A percentile compares a stretch with the other conserved stretches of the same genome.
Conservation (phyloP, 2,888 invertebrate species). For the Carcina quercana region DNA sequence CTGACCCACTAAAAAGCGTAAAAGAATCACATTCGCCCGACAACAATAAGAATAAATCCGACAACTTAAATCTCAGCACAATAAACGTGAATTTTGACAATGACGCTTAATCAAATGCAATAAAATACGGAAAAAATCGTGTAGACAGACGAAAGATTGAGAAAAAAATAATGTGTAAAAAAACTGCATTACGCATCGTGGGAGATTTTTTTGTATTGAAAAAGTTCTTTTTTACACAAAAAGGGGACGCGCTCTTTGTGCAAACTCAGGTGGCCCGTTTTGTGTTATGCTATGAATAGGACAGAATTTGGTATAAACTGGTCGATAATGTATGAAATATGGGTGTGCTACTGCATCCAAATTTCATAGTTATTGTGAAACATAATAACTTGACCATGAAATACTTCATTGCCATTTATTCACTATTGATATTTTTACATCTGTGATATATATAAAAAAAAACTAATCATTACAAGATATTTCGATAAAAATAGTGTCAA, state of each 20-base stretch:
- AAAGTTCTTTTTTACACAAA: conserved; percentile 34
- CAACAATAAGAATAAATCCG: conserved; percentile 9
- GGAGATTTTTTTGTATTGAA: conserved; percentile 43
- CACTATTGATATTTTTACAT: too few species aligned
- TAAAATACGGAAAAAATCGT: conserved; percentile 21
- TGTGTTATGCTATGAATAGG: too few species aligned
- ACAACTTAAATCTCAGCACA: conserved; percentile 11
- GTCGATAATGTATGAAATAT: too few species aligned
- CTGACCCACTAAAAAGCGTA: neutral
- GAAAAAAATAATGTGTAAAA: too few species aligned
- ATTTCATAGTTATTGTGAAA: too few species aligned
- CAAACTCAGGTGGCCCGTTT: conserved; percentile 35
- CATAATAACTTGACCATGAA: too few species aligned
- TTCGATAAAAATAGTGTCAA: too few species aligned
- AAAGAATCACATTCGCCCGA: neutral
- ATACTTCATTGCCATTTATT: too few species aligned
- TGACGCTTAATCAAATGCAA: conserved; percentile 26
- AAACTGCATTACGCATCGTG: conserved; percentile 42
- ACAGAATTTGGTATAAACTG: too few species aligned
- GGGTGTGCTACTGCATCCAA: too few species aligned
- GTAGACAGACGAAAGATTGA: conserved; percentile 28
- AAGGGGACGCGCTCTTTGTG: conserved; percentile 39
- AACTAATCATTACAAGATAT: too few species aligned
- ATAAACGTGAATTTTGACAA: conserved; percentile 17
- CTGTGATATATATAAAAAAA: too few species aligned